Conservation (phyloP, 2,797 vertebrate species). For the Syncerus caffer region DNA sequence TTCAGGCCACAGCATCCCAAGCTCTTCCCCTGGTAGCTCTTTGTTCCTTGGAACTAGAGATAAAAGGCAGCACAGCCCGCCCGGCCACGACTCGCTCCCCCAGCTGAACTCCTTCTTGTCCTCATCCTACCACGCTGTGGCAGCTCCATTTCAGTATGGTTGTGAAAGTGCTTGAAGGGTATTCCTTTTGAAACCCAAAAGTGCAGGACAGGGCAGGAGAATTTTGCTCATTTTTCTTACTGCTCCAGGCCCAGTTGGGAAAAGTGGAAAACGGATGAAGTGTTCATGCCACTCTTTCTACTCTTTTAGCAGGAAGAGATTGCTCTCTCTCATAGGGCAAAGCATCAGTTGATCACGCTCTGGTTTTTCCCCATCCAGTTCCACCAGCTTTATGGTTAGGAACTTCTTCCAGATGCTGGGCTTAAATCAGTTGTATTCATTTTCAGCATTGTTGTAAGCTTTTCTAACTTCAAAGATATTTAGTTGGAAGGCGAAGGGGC, state of each 20-base stretch:
- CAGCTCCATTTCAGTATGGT: not conserved
- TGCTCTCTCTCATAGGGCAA: not conserved
- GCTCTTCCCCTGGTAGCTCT: not conserved
- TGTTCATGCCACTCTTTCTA: not conserved
- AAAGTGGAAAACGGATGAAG: not conserved
- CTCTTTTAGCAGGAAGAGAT: not conserved
- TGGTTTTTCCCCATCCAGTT: not conserved
- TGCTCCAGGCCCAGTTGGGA: not conserved
- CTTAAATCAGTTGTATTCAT: constrained; percentile 25
- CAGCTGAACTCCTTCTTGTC: not conserved
- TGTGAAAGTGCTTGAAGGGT: not conserved
- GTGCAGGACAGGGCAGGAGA: not conserved
- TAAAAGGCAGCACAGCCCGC: not conserved
- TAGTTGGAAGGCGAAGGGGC: constrained; percentile 48
- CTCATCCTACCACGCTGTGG: not conserved
- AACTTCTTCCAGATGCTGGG: constrained; percentile 28
- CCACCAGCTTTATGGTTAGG: not conserved
- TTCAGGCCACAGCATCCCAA: not conserved
- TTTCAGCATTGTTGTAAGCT: constrained; percentile 32
- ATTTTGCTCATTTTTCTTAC: not conserved
- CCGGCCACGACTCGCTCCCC: not conserved
- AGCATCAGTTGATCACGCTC: not conserved
- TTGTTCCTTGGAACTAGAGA: not conserved
- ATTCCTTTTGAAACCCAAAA: not conserved
- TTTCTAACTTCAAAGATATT: constrained; percentile 60